Evolutionary conservation across 1,140 invertebrate species (phyloP).

Genomic region (Zaprionus nigranus): DNA sequence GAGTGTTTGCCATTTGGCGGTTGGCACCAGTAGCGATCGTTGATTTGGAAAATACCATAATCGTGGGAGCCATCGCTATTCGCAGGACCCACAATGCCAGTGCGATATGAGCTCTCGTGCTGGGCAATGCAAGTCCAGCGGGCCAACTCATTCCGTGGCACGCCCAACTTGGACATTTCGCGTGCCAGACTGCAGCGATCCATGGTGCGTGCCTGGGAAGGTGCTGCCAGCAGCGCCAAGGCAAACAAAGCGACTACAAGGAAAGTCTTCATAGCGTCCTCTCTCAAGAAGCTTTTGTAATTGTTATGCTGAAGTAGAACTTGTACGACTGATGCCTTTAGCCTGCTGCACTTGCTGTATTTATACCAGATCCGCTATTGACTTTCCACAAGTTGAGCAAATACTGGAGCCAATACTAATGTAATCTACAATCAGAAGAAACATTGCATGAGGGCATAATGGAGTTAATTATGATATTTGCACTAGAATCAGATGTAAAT

Average conservation of each 20-base stretch:
- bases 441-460: slow-evolving; percentile 3
- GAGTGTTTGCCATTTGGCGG: slow-evolving; percentile 35
- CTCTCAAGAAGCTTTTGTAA: neutral
- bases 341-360: slow-evolving; percentile 11
- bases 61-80: slow-evolving; percentile 63
- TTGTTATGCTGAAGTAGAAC: neutral
- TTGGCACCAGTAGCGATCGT: slow-evolving; percentile 70
- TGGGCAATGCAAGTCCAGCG: slow-evolving; percentile 55
- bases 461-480: slow-evolving; percentile 19
- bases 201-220: slow-evolving; percentile 32
- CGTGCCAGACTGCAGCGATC: slow-evolving; percentile 57
- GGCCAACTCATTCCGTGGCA: slow-evolving; percentile 42
- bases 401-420: slow-evolving; percentile 17
- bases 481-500: slow-evolving; percentile 23
- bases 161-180: slow-evolving; percentile 51
- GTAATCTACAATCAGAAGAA: neutral
- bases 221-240: slow-evolving; percentile 20
- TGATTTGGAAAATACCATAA: slow-evolving; percentile 75
- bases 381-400: slow-evolving; percentile 46
- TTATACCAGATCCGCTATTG: slow-evolving; percentile 21
- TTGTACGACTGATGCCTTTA: slow-evolving; percentile 13
- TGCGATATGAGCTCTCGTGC: slow-evolving; percentile 60
- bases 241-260: slow-evolving; percentile 17
- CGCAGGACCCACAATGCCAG: slow-evolving; percentile 42
- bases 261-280: slow-evolving; percentile 33